Conservation (phyloP, 1,140 invertebrate species). For the Aplysia californica region DNA sequence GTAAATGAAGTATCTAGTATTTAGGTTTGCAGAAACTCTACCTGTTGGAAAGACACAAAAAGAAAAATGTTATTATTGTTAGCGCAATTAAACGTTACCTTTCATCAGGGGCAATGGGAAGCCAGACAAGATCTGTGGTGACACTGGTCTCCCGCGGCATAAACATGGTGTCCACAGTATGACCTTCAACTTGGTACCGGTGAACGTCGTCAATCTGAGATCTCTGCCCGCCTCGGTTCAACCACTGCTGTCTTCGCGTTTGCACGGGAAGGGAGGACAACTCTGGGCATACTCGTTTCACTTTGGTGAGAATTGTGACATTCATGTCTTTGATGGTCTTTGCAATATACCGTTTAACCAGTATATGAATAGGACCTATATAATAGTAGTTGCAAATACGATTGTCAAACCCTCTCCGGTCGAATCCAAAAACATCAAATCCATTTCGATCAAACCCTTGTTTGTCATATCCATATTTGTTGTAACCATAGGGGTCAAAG, state of each 20-base stretch:
- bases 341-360: conserved; percentile 46
- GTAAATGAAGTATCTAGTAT: no score
- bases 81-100: no score
- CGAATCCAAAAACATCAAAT: conserved; percentile 58
- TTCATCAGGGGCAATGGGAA: conserved; percentile 54
- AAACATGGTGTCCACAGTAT: conserved; percentile 26
- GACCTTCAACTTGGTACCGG: conserved; percentile 28
- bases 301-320: conserved; percentile 41
- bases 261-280: conserved; percentile 42
- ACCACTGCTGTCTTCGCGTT: conserved; percentile 50
- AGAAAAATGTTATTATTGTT: no score
- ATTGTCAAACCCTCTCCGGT: conserved; percentile 46
- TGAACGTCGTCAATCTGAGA: conserved; percentile 44
- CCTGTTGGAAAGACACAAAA: no score
- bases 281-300: conserved; percentile 52
- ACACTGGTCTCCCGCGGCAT: conserved; percentile 40
- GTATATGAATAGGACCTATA: conserved; percentile 48
- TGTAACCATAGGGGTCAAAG: conserved; percentile 53
- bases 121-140: conserved; percentile 45
- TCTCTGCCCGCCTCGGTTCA: conserved; percentile 45
- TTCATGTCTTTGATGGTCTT: conserved; percentile 43
- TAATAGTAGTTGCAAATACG: conserved; percentile 50
- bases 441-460: conserved; percentile 55
- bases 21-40: no score
- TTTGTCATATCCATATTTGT: conserved; percentile 50